Percentiles rank a stretch among this genome's conserved stretches.
Conservation (phyloP, 2,797 vertebrate species). For the Brotula barbata region DNA sequence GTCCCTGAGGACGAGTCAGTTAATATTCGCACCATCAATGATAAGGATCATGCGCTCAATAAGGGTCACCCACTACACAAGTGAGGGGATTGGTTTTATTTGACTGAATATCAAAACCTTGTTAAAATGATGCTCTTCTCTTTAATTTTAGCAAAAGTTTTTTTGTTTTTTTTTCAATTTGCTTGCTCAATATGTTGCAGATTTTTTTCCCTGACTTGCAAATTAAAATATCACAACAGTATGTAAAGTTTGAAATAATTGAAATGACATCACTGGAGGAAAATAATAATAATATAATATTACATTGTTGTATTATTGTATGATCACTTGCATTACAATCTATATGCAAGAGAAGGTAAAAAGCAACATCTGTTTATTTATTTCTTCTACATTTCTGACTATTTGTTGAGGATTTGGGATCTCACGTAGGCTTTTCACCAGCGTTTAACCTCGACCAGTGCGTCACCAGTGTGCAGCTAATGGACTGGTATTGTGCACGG, state of each 20-base stretch:
- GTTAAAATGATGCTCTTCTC: too few relatives aligned
- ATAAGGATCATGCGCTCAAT: constrained; percentile 14
- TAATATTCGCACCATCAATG: constrained; percentile 12
- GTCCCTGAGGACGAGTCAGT: constrained; percentile 23
- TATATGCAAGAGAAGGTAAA: background rate
- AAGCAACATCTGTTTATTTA: background rate
- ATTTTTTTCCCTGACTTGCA: too few relatives aligned
- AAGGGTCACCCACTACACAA: constrained; percentile 10
- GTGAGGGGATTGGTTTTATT: background rate
- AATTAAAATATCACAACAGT: too few relatives aligned
- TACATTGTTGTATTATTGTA: too few relatives aligned
- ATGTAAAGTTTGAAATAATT: too few relatives aligned
- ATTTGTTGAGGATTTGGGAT: constrained; percentile 3
- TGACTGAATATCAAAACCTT: too few relatives aligned
- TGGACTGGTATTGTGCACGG: constrained; percentile 45
- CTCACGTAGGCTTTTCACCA: constrained; percentile 13
- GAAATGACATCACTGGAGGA: too few relatives aligned
- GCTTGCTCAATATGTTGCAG: too few relatives aligned
- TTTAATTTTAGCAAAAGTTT: too few relatives aligned
- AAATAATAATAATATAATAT: too few relatives aligned
- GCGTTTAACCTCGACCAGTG: constrained; percentile 27
- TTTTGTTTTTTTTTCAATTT: too few relatives aligned
- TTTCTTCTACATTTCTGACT: background rate
- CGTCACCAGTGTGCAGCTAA: constrained; percentile 50
- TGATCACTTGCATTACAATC: background rate